Percentiles rank a stretch among this genome's conserved stretches.
These are phyloP conservation scores for Martes flavigula DNA, from an alignment of 2,797 vertebrate genomes.

Conservation along the genomic window DNA sequence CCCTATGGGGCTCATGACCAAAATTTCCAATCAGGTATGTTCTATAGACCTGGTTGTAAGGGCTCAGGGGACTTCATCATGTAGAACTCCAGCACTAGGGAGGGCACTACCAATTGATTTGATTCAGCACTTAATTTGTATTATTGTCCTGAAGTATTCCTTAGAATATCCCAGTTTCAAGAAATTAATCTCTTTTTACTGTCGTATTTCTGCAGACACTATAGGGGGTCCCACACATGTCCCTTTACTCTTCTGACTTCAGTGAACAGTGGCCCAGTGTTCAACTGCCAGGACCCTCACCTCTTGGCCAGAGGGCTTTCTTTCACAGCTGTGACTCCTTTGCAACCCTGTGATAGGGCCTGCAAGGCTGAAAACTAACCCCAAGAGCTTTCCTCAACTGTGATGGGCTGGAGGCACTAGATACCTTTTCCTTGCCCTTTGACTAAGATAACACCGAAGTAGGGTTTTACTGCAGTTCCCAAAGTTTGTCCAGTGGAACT, in stretches of 20 bases:
- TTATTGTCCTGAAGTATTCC: not conserved
- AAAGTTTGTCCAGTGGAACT: not conserved
- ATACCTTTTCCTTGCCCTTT: not conserved
- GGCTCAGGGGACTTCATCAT: not conserved
- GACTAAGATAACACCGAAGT: not conserved
- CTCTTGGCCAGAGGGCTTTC: not conserved
- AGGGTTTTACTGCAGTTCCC: not conserved
- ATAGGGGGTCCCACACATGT: not conserved
- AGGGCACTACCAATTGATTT: not conserved
- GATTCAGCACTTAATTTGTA: not conserved
- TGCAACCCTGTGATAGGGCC: not conserved
- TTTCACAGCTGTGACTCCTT: not conserved
- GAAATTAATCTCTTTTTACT: not conserved
- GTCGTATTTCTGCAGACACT: not conserved
- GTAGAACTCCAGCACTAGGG: not conserved
- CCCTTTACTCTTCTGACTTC: not conserved
- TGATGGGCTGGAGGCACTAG: not conserved
- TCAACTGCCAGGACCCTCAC: accelerated
- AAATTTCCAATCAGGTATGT: not conserved
- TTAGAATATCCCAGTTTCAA: not conserved
- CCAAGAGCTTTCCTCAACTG: not conserved
- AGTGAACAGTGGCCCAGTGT: not conserved
- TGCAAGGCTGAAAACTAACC: not conserved
- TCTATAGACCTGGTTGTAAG: not conserved
- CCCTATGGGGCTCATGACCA: not conserved